Percentiles rank a stretch among this genome's conserved stretches.
These are phyloP conservation scores for Callipepla californica DNA, from an alignment of 2,113 vertebrate genomes.

Conservation along the genomic window DNA sequence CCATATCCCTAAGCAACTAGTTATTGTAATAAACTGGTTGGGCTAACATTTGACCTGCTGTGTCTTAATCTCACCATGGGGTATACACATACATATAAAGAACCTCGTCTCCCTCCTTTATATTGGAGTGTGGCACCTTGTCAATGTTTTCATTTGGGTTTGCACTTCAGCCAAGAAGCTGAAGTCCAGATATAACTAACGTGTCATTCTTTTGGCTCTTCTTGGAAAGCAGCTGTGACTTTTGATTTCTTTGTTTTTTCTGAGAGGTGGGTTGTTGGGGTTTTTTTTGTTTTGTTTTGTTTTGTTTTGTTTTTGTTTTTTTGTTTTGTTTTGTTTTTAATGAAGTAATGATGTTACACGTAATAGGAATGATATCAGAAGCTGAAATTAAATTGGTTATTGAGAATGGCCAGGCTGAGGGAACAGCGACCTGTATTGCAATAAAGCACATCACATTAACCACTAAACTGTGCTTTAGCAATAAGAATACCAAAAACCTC, in stretches of 20 bases:
- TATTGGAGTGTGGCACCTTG: too few relatives aligned
- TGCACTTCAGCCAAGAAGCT: not conserved
- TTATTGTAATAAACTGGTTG: too few relatives aligned
- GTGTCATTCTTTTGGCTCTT: not conserved
- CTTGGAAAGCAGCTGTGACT: not conserved
- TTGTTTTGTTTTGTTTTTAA: accelerated
- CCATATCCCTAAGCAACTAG: too few relatives aligned
- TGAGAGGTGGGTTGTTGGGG: not conserved
- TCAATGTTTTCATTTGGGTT: not conserved
- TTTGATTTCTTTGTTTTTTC: not conserved
- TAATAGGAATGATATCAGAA: not conserved
- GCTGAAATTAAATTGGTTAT: not conserved
- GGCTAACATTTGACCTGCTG: too few relatives aligned
- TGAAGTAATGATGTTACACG: not conserved
- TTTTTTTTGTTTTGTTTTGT: too few relatives aligned
- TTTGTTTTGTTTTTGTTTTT: too few relatives aligned
- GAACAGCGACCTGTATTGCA: not conserved
- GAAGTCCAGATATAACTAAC: not conserved
- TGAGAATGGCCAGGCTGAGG: not conserved
- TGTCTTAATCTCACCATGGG: too few relatives aligned
- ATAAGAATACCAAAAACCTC: not conserved
- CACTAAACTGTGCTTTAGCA: not conserved
- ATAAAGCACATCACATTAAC: not conserved
- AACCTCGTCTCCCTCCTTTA: too few relatives aligned
- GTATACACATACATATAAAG: too few relatives aligned